Percentiles rank a stretch among this genome's conserved stretches.
Conservation (phyloP, 92 coral and sea anemone species). For the Montipora capitata region DNA sequence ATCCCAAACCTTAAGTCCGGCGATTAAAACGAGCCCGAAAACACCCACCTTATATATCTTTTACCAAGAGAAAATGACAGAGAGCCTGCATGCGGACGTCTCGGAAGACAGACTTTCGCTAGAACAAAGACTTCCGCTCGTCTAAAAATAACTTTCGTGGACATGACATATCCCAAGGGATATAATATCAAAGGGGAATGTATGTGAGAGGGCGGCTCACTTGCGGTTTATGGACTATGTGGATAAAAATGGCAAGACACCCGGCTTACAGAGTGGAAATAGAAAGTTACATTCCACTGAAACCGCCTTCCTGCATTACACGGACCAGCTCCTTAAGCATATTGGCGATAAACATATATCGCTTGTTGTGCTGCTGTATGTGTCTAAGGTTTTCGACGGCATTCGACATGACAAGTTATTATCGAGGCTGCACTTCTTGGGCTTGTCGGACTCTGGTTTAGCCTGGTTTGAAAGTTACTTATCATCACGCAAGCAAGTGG, state of each 20-base stretch:
- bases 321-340: background rate
- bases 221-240: conserved; percentile 19
- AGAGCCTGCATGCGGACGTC: no score
- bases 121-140: no score
- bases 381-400: conserved; percentile 50
- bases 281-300: conserved; percentile 5
- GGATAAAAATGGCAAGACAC: background rate
- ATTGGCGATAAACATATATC: background rate
- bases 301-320: conserved; percentile 18
- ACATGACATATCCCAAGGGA: background rate
- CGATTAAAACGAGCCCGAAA: conserved; percentile 39
- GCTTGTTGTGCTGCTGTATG: conserved; percentile 24
- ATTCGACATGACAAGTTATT: conserved; percentile 14
- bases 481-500: conserved; percentile 17
- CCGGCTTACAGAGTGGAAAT: background rate
- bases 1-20: conserved; percentile 22
- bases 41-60: conserved; percentile 40
- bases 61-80: no score
- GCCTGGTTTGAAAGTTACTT: conserved; percentile 39
- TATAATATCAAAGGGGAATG: conserved; percentile 59
- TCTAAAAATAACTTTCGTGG: no score
- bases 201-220: conserved; percentile 14
- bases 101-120: no score
- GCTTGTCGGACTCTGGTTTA: conserved; percentile 1
- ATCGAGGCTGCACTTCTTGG: background rate